Base-by-base conservation (phyloP, 2,113 vertebrate genomes). In the Melanostigma gelatinosum region DNA sequence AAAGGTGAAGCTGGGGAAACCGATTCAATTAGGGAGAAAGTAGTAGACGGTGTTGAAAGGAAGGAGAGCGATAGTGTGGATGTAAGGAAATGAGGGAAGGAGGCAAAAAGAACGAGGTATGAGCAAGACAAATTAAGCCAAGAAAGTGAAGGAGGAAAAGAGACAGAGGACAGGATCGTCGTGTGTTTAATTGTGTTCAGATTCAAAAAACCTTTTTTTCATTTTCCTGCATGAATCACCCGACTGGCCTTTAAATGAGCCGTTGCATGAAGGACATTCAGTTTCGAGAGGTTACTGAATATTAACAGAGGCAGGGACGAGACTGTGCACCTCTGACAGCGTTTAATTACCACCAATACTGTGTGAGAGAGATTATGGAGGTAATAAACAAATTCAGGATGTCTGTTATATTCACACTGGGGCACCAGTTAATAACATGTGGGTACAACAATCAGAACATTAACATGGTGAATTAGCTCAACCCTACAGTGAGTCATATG, bases 181-280 rank as follows among this genome's bases (percentile, higher is more conserved):
- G 38, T 65, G n/a, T 65, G n/a, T 65, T 42, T 72, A 68, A 84
- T 40, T 29, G 52, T 83, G 40, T 80, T 77, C 46, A 9, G 57
- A 66, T 80, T 80, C 46, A 71, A 77, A 57, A 60, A 74, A n/a
- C 2, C 32, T 63, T 58, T 77, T 29, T 65, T 64, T 62, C 74
- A 82, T 88, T 80, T 62, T 65, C 40, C 12, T 50, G 61, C 50
- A 72, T 83, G 79, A 87, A 84, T 91, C 76, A 79, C 57, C 88
- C 72, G 79, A 76, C 57, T 80, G 88, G 77, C 77, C 87, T 92
- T 90, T 91, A 88, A 88, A 92, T 74, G 81, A 86, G 79, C 80
- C 70, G 72, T 82, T 87, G 79, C 75, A 83, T 85, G 87, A 91
- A 92, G 85, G 85, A 88, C 88, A 87, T 77, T 88, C 65, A 64